Base-by-base conservation (phyloP, 2,797 vertebrate species). In the Arnoldichthys spilopterus region DNA sequence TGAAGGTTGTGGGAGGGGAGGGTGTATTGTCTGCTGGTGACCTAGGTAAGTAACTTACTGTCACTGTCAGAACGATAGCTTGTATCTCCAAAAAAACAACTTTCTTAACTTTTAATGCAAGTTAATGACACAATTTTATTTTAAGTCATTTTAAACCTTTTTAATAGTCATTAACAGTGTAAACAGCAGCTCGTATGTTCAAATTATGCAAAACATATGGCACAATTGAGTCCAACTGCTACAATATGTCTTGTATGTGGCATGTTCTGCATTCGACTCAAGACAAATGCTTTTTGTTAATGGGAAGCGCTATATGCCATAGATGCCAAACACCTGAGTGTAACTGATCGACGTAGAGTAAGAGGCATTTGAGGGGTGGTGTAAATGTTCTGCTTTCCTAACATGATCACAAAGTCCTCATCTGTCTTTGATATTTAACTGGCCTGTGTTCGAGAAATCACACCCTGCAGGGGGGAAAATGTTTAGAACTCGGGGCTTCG, bases 381-480 rank as follows among this genome's bases (percentile, higher is more conserved):
- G 45, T 59, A 70, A 67, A 61, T 54, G 59, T 73, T 73, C 51
- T 49, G 15, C 59, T 64, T 75, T 80, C 26, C 62, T 13, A 68
- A 72, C 84, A 79, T 16, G 70, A 76, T 84, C 64, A 84, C 70
- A 74, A 84, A 24, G 59, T 75, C 62, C 70, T 86, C 82, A 73
- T 87, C 84, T 81, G 87, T 85, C 66, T 86, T 73, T 86, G 30
- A 88, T 87, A 80, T 63, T 73, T 76, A 76, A 79, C 74, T 83
- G 85, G 86, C 81, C 66, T 20, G 82, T 24, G 58, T 66, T 88
- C 82, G 58, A 58, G 80, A 72, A 72, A 64, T 86, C 80, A 72
- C 75, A 77, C 66, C n/a, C 32, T 34, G 40, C 22, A 28, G 64
- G 43, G 43, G 40, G 49, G 22, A 47, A 47, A 68, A n/a, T 43